Evolutionary conservation across 2,888 invertebrate species (phyloP).

Genomic region (Dysmachus trigonus): DNA sequence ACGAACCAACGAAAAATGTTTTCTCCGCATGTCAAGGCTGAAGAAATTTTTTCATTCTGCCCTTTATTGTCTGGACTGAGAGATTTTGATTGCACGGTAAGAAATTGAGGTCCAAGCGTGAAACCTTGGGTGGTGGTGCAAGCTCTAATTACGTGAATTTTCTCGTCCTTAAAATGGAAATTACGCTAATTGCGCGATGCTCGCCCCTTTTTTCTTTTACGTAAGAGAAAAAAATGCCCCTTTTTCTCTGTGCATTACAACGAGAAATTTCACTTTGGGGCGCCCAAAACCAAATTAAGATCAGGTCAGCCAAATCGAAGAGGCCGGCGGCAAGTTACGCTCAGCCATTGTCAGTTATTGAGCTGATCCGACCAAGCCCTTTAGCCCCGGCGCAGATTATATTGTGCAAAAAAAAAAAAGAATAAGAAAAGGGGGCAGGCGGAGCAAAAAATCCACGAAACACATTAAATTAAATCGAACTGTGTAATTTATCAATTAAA

Average conservation of each 20-base stretch:
- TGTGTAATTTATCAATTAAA: constrained; percentile 40
- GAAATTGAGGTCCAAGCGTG: constrained; percentile 27
- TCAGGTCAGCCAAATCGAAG: constrained; percentile 10
- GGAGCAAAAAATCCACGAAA: not conserved
- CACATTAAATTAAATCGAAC: constrained; percentile 4
- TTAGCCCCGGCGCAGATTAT: not conserved
- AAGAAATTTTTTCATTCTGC: constrained; percentile 5
- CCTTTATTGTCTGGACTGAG: not conserved
- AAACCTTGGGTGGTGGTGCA: constrained; percentile 11
- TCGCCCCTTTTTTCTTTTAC: constrained; percentile 32
- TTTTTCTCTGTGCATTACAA: not conserved
- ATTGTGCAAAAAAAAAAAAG: constrained; percentile 11
- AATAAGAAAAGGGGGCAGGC: too few relatives aligned
- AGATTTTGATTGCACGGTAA: not conserved
- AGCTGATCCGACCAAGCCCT: not conserved
- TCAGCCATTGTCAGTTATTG: not conserved
- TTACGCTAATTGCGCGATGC: constrained; percentile 18
- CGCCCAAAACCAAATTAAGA: constrained; percentile 22
- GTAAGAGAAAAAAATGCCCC: not conserved
- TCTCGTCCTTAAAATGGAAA: constrained; percentile 17
- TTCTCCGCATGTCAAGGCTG: constrained; percentile 11
- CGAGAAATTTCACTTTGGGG: not conserved
- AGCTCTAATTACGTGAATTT: constrained; percentile 34
- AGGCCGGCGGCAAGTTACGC: not conserved
- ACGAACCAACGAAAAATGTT: constrained; percentile 20